A percentile compares a stretch with the other conserved stretches of the same genome.
These are phyloP conservation scores for Halesus radiatus DNA, from an alignment of 1,140 invertebrate species.

Conservation along the genomic window DNA sequence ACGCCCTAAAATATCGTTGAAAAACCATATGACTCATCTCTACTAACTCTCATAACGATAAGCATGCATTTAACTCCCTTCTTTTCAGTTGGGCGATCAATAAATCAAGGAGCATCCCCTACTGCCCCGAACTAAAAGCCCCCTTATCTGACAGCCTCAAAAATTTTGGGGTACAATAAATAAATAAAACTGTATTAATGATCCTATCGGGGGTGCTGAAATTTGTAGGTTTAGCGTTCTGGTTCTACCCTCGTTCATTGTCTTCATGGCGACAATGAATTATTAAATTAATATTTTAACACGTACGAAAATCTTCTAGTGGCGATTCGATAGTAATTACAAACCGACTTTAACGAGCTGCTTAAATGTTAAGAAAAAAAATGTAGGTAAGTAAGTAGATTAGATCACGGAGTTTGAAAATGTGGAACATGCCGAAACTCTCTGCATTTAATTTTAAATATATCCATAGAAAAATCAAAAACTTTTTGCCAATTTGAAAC, in stretches of 20 bases:
- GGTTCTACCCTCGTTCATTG: not conserved
- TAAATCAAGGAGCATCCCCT: slow-evolving; percentile 19
- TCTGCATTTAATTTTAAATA: too few species aligned
- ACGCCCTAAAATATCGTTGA: too few species aligned
- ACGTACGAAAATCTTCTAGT: too few species aligned
- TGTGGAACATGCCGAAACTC: too few species aligned
- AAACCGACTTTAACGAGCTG: too few species aligned
- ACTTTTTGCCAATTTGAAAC: too few species aligned
- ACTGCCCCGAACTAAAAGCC: slow-evolving; percentile 11
- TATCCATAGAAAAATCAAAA: too few species aligned
- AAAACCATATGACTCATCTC: too few species aligned
- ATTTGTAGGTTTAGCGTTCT: not conserved
- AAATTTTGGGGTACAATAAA: not conserved
- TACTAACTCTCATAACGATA: not conserved
- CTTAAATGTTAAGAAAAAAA: too few species aligned
- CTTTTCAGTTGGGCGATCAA: slow-evolving; percentile 13
- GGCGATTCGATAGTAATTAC: too few species aligned
- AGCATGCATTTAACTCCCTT: slow-evolving; percentile 15
- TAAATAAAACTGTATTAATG: slow-evolving; percentile 15
- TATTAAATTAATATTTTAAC: not conserved
- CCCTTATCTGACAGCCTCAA: slow-evolving; percentile 15
- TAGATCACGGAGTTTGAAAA: too few species aligned
- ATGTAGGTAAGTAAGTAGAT: too few species aligned
- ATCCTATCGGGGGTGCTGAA: slow-evolving; percentile 6
- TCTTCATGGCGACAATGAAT: not conserved